A percentile compares a stretch with the other conserved stretches of the same genome.
These are phyloP conservation scores for Thripadectes ignobilis DNA, from an alignment of 2,797 vertebrate genomes.

Conservation along the genomic window DNA sequence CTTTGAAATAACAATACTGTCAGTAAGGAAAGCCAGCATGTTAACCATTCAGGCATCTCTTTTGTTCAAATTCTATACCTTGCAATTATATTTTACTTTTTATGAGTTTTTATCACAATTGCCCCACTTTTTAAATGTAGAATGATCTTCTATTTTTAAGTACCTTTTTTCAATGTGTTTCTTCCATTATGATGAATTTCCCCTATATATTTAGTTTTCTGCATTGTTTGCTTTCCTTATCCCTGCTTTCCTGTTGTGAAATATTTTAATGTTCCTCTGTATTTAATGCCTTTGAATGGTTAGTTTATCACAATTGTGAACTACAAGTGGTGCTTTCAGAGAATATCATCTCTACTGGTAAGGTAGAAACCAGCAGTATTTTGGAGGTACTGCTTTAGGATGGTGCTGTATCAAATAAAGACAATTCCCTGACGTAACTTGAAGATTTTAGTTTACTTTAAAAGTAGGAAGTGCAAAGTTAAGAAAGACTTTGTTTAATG, in stretches of 20 bases:
- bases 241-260: not conserved
- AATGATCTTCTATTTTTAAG: not conserved
- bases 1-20: not conserved
- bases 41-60: not conserved
- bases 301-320: not conserved
- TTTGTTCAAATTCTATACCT: not conserved
- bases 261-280: conserved; percentile 10
- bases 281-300: not conserved
- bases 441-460: not conserved
- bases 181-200: not conserved
- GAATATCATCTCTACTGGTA: not conserved
- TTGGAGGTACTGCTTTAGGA: not conserved
- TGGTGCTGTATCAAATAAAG: not conserved
- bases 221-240: not conserved
- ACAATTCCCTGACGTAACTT: not conserved
- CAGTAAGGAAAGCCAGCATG: not conserved
- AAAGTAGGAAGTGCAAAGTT: not conserved
- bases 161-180: not conserved
- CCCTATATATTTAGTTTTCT: not conserved
- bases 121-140: not conserved
- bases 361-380: not conserved
- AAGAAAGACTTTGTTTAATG: not conserved
- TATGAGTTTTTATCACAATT: not conserved
- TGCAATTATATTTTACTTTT: not conserved
- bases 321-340: not conserved